Base-by-base conservation (phyloP, 2,113 vertebrate genomes). In the Caloenas nicobarica region DNA sequence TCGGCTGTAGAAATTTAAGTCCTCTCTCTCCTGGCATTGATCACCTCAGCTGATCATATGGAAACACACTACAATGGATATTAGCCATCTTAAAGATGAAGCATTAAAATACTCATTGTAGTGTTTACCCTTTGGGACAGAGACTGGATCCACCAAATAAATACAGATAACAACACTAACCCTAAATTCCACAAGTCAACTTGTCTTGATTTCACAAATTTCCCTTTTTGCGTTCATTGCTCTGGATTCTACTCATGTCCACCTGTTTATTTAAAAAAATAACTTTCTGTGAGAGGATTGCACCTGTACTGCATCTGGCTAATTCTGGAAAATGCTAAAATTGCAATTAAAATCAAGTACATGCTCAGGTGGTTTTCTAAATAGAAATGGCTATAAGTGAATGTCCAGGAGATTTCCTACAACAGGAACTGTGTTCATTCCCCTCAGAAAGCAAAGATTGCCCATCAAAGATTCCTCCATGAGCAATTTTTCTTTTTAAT, bases 91-190 rank as follows among this genome's bases (percentile, higher is more conserved):
- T 40, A 46, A 60, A 69, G 25, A n/a, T 16, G 26, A 76, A 71
- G 18, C 42, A 65, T 65, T 70, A 76, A 81, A 64, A 86, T 23
- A 70, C 14, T 13, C 34, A 57, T 29, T 65, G 36, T 10, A 65
- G 38, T 18, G 15, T 56, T 38, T 51, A 51, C 60, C 31, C 42
- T 50, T 61, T 78, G 29, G 17, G 68, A n/a, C 29, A 66, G 13
- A 28, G 7, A 57, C 28, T 4, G 2, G 26, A 71, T 36, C 38
- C 65, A 70, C 26, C 40, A 74, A 46, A 2, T 73, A 46, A 74
- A 77, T 28, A 50, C 0, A 0, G 31, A 54, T 48, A 60, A 87
- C 1, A 1, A 25, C 25, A 61, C 2, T 21, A 46, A 23, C 28
- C 74, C 57, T n/a, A 61, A n/a, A 77, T 36, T 71, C 29, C 11